phyloP scores from a whole-genome alignment of 2,888 invertebrate genomes.

The Dasysyrphus albostriatus region DNA sequence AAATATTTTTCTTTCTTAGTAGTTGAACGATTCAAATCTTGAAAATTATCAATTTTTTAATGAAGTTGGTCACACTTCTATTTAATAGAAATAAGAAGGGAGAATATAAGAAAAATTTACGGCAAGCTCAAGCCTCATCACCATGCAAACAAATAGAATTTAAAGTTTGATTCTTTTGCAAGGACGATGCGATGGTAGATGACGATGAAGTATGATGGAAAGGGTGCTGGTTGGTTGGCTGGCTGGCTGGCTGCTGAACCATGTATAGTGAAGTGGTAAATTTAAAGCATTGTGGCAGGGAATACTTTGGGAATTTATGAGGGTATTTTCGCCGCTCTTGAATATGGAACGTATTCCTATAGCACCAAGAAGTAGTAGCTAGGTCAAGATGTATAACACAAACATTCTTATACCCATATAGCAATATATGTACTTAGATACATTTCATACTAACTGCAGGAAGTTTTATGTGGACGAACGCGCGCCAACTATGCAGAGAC shows the following conservation, averaged over 20 bases:
- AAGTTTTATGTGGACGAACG: constrained; percentile 37
- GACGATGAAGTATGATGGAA: constrained; percentile 9
- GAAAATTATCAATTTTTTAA: background rate
- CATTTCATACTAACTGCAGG: background rate
- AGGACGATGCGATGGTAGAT: constrained; percentile 65
- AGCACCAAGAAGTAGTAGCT: constrained; percentile 46
- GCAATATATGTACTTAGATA: background rate
- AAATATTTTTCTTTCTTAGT: too few relatives aligned
- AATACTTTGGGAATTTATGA: constrained; percentile 63
- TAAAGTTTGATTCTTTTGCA: constrained; percentile 65
- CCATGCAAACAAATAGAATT: constrained; percentile 69
- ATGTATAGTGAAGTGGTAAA: constrained; percentile 41
- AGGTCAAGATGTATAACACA: constrained; percentile 57
- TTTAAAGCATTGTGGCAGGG: constrained; percentile 61
- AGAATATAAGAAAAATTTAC: constrained; percentile 45
- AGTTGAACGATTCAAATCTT: background rate
- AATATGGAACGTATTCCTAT: constrained; percentile 21
- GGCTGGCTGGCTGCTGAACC: constrained; percentile 5
- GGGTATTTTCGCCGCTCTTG: constrained; percentile 47
- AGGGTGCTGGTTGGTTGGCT: background rate
- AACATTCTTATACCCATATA: background rate
- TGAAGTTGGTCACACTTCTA: background rate
- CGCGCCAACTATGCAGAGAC: background rate
- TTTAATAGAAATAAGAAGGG: constrained; percentile 32
- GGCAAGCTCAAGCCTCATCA: constrained; percentile 68